Conservation (phyloP, 2,888 invertebrate genomes). For the Drosophila pseudotakahashii region DNA sequence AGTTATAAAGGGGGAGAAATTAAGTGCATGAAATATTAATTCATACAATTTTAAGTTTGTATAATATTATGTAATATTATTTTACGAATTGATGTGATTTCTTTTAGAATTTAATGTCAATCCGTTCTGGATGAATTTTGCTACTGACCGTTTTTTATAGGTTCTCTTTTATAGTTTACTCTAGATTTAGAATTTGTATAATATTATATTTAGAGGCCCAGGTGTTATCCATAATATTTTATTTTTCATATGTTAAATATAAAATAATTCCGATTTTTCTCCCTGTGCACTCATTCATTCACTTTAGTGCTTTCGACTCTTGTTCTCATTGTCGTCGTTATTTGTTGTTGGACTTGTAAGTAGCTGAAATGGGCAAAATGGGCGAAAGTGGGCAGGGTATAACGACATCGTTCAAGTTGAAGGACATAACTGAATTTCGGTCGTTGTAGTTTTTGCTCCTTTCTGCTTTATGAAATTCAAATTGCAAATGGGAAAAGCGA, state of each 20-base stretch:
- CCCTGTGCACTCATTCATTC: slow-evolving; percentile 15
- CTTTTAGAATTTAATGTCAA: no score
- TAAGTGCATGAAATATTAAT: no score
- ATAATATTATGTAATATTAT: no score
- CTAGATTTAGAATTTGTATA: no score
- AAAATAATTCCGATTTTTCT: not conserved
- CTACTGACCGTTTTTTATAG: no score
- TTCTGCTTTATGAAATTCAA: slow-evolving; percentile 66
- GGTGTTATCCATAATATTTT: no score
- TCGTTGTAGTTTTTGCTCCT: slow-evolving; percentile 37
- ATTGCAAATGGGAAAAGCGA: slow-evolving; percentile 48
- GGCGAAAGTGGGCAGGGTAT: slow-evolving; percentile 12
- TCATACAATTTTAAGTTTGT: no score
- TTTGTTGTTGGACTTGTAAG: slow-evolving; percentile 46
- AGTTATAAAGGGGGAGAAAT: not conserved
- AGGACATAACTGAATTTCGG: slow-evolving; percentile 55
- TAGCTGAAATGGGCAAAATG: slow-evolving; percentile 41
- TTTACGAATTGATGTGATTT: no score
- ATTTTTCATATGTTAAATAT: no score
- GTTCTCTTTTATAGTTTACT: no score
- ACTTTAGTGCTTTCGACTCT: slow-evolving; percentile 32
- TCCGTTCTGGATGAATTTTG: no score
- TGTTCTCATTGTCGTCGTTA: slow-evolving; percentile 29
- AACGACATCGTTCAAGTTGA: slow-evolving; percentile 61
- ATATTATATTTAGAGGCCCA: no score